Percentiles rank a stretch among this genome's conserved stretches.
These are phyloP conservation scores for Nesogale talazaci DNA, from an alignment of 2,113 vertebrate species.

Conservation along the genomic window DNA sequence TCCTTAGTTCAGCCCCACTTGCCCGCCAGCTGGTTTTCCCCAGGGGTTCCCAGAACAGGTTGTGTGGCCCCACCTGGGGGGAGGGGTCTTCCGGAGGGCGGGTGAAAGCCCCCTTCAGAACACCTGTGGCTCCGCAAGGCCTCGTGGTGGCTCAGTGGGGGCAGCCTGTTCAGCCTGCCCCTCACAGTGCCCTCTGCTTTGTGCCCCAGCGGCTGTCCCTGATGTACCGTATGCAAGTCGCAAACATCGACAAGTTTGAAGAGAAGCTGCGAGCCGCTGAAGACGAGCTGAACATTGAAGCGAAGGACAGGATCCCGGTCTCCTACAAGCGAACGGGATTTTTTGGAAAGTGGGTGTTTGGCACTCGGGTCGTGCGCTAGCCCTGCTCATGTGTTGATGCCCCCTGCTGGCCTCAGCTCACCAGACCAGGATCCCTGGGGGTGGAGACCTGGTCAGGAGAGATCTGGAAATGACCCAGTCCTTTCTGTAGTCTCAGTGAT, in stretches of 20 bases:
- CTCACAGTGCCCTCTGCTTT: background rate
- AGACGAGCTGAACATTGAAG: constrained; percentile 93
- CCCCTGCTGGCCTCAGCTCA: background rate
- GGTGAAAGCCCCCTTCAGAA: background rate
- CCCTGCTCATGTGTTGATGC: background rate
- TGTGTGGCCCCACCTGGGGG: background rate
- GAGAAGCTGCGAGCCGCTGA: constrained; percentile 96
- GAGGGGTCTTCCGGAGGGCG: background rate
- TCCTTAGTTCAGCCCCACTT: background rate
- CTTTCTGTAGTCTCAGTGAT: too few species aligned
- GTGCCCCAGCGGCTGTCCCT: constrained; percentile 89
- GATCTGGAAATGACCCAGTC: too few species aligned
- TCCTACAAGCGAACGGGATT: constrained; percentile 96
- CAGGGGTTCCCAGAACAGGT: too few species aligned
- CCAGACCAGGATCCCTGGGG: background rate
- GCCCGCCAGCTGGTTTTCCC: too few species aligned
- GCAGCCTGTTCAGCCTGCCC: rapidly evolving
- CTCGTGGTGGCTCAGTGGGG: too few species aligned
- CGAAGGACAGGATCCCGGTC: constrained; percentile 94
- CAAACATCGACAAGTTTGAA: constrained; percentile 98
- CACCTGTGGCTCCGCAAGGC: rapidly evolving
- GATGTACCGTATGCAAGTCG: constrained; percentile 96
- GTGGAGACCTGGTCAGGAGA: background rate
- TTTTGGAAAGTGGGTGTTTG: constrained; percentile 93
- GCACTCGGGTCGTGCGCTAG: background rate